Conservation (phyloP, 2,797 vertebrate species). For the Sebastes wilsoni region DNA sequence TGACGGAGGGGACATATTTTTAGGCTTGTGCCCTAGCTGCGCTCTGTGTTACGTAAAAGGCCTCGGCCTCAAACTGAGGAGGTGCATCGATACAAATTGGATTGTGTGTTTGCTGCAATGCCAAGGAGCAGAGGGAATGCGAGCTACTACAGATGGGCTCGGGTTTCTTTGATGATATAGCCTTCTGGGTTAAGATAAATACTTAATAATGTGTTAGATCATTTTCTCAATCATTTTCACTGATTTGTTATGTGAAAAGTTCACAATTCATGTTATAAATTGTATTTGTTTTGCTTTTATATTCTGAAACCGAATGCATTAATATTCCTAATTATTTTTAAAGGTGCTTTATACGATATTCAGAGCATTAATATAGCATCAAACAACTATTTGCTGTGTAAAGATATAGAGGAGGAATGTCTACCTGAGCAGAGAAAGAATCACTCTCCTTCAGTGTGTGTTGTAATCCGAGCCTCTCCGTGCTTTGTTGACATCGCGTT, state of each 20-base stretch:
- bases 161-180: background rate
- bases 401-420: too few relatives aligned
- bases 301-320: background rate
- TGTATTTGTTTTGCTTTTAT: background rate
- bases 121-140: constrained; percentile 20
- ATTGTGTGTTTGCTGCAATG: constrained; percentile 39
- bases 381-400: too few relatives aligned
- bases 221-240: background rate
- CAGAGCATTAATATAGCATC: too few relatives aligned
- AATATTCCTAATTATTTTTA: background rate
- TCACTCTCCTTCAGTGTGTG: too few relatives aligned
- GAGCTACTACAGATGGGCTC: constrained; percentile 10
- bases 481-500: too few relatives aligned
- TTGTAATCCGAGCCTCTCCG: too few relatives aligned
- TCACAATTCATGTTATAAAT: background rate
- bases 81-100: constrained; percentile 49
- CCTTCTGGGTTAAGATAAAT: background rate
- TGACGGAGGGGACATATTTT: constrained; percentile 39
- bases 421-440: too few relatives aligned
- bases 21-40: constrained; percentile 28
- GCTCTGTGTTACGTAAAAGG: constrained; percentile 46
- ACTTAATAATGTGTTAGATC: background rate
- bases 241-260: background rate
- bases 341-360: too few relatives aligned
- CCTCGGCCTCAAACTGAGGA: constrained; percentile 28